phyloP scores from a whole-genome alignment of 2,888 invertebrate genomes.

The Pollenia griseotomentosa region DNA sequence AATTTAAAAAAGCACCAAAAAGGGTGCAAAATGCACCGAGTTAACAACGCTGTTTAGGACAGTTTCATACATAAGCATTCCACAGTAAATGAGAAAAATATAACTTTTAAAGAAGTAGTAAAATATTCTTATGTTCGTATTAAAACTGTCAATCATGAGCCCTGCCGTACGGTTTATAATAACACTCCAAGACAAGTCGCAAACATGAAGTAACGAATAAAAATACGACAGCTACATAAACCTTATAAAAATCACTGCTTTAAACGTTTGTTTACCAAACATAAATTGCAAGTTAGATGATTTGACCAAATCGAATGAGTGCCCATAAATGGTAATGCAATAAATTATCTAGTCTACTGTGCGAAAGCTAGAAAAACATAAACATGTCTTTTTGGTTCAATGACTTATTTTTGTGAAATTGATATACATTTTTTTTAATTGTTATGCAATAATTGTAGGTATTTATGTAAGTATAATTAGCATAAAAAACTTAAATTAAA shows the following conservation, averaged over 20 bases:
- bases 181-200: too few species aligned
- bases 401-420: neutral
- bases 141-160: too few species aligned
- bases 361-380: neutral
- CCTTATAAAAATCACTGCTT: neutral
- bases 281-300: neutral
- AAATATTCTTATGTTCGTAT: too few species aligned
- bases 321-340: neutral
- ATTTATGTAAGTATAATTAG: too few species aligned
- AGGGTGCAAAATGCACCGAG: too few species aligned
- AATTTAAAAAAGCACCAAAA: too few species aligned
- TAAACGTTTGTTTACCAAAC: neutral
- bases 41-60: too few species aligned
- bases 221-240: neutral
- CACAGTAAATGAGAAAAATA: too few species aligned
- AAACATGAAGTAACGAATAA: neutral
- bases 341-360: neutral
- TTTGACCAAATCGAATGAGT: neutral
- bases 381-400: neutral
- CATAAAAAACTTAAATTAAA: too few species aligned
- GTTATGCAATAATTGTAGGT: conserved; percentile 8
- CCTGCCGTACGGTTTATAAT: too few species aligned
- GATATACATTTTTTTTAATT: neutral
- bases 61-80: too few species aligned
- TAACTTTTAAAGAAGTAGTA: too few species aligned